phyloP scores from a whole-genome alignment of 2,113 vertebrate species.

The Egretta garzetta region DNA sequence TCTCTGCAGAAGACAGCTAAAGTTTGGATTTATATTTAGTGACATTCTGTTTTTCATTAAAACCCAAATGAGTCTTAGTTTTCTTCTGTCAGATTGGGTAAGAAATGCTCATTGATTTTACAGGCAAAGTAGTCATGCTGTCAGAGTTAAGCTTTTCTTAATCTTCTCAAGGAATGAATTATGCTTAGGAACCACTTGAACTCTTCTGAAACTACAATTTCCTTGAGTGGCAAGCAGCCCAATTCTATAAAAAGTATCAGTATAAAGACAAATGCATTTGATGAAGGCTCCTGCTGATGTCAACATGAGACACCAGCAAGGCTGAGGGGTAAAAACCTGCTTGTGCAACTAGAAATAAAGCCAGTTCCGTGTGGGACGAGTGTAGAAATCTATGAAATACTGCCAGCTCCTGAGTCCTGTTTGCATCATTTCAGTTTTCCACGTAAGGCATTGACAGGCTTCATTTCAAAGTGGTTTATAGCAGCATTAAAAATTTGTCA shows the following conservation, averaged over 20 bases:
- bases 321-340: not conserved
- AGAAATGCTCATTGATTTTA: not conserved
- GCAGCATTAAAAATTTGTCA: not conserved
- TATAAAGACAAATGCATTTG: not conserved
- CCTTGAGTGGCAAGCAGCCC: constrained; percentile 3
- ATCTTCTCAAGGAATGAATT: constrained; percentile 47
- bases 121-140: constrained; percentile 5
- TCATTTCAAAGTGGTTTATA: not conserved
- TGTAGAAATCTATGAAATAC: not conserved
- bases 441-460: not conserved
- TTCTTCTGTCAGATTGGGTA: constrained; percentile 18
- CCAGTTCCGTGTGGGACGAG: not conserved
- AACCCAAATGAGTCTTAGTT: not conserved
- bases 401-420: not conserved
- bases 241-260: constrained; percentile 17
- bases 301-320: not conserved
- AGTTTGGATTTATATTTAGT: constrained; percentile 8
- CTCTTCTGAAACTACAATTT: constrained; percentile 23
- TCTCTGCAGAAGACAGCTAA: not conserved
- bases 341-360: not conserved
- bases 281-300: constrained; percentile 38
- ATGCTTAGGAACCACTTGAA: constrained; percentile 18
- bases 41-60: constrained; percentile 23
- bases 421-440: not conserved
- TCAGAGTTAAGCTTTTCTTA: constrained; percentile 43